A percentile compares a stretch with the other conserved stretches of the same genome.
Conservation (phyloP, 2,888 invertebrate species). For the Chrysolina oricalcia region DNA sequence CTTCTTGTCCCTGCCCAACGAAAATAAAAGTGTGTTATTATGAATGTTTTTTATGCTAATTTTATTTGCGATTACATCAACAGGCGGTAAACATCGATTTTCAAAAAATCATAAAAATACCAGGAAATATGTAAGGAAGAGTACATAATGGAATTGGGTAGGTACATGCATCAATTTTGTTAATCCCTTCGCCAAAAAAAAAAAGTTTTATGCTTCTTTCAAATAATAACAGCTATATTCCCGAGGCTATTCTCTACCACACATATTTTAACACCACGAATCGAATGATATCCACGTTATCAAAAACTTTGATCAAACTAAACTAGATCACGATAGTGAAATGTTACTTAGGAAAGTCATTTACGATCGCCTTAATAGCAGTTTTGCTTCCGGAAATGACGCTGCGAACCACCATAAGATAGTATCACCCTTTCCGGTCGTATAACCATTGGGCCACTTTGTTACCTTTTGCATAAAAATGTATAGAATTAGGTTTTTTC, state of each 20-base stretch:
- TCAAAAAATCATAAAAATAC: too few species aligned
- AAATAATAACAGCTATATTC: not conserved
- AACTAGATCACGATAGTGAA: conserved; percentile 51
- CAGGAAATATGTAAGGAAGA: too few species aligned
- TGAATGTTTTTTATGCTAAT: too few species aligned
- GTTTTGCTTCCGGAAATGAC: conserved; percentile 58
- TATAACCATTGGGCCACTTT: conserved; percentile 32
- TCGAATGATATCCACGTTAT: conserved; percentile 36
- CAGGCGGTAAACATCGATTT: too few species aligned
- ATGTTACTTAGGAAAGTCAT: conserved; percentile 59
- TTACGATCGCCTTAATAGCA: conserved; percentile 55
- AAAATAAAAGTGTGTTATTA: too few species aligned
- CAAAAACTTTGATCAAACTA: conserved; percentile 33
- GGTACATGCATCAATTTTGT: too few species aligned
- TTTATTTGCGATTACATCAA: too few species aligned
- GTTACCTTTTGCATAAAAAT: conserved; percentile 48
- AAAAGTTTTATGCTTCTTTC: not conserved
- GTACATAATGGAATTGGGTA: too few species aligned
- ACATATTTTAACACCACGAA: conserved; percentile 38
- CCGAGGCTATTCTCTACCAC: not conserved
- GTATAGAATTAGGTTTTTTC: conserved; percentile 38
- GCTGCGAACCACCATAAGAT: conserved; percentile 60
- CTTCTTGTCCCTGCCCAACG: too few species aligned
- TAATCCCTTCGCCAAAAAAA: not conserved
- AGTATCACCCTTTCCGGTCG: conserved; percentile 55